Base-by-base conservation (phyloP, 2,888 invertebrate genomes). In the Tenthredo scrophulariae region DNA sequence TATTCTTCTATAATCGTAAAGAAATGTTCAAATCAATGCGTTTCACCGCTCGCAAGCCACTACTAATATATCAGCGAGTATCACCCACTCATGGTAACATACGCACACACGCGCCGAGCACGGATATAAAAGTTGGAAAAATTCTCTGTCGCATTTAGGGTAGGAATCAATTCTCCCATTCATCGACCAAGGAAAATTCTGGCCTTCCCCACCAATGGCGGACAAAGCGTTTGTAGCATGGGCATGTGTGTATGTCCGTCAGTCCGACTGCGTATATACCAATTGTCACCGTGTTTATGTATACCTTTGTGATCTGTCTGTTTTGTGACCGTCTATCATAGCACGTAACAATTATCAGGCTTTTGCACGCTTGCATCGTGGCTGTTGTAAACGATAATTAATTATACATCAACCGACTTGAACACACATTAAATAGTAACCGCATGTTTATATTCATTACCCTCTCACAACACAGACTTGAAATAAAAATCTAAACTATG, bases 221-320 rank as follows among this genome's bases (percentile, higher is more conserved):
- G 70, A 88, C 87, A 85, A 86, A 77, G 79, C 88, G 89, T 91
- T 90, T 89, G 90, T 91, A 89, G 91, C 91, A 91, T 91, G 91
- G 88, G 90, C 91, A 91, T 91, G 91, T 86, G 88, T 90, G 89
- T 91, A 89, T 87, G 89, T 91, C 87, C 87, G 87, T 87, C 79
- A 70, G 77, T 84, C 82, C 54, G 83, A 85, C 80, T 86, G 72
- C 29, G 37, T 37, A 70, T 33, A 70, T 40, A 72, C 37, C 18
- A 72, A 72, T 62, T 58, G 72, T 84, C 13, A 72, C 40, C 37
- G 72, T 67, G 58, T 77, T 50, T 43, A 70, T 75, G 58, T 46
- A 75, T 65, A 37, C 29, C 50, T 84, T 43, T 86, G 74, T 62
- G 83, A 70, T 85, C 18, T 80, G 58, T 80, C 37, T 26, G 50